These are phyloP conservation scores for Oreochromis mossambicus DNA, from an alignment of 2,797 vertebrate species.

Conservation along the genomic window DNA sequence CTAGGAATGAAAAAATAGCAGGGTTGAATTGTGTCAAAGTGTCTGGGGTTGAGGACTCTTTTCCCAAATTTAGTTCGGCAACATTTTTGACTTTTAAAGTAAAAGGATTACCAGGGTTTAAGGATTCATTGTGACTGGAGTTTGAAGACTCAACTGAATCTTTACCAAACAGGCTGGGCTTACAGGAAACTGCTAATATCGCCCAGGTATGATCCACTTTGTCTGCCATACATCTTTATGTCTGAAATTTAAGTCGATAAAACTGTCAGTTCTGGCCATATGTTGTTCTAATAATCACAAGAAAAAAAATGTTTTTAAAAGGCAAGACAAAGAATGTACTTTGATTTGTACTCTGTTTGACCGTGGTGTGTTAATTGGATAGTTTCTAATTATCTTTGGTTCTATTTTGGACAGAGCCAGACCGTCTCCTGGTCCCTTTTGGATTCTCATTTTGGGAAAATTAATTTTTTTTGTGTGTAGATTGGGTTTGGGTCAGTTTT, in stretches of 20 bases:
- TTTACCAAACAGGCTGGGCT: neutral
- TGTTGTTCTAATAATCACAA: neutral
- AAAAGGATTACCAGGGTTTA: neutral
- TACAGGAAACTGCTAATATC: neutral
- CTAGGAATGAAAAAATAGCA: neutral
- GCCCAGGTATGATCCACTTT: neutral
- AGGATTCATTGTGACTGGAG: neutral
- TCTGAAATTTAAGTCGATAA: neutral
- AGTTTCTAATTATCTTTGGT: conserved; percentile 8
- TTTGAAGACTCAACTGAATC: neutral
- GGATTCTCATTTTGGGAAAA: neutral
- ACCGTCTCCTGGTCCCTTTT: neutral
- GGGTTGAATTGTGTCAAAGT: neutral
- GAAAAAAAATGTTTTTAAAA: neutral
- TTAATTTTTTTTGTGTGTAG: neutral
- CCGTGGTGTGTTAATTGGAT: conserved; percentile 3
- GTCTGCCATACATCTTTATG: neutral
- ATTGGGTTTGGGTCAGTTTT: neutral
- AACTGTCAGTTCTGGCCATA: neutral
- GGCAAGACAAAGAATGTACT: neutral
- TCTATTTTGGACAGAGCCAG: conserved; percentile 2
- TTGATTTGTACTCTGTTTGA: neutral
- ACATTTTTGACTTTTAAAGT: neutral
- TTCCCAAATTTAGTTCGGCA: neutral
- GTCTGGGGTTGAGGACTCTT: neutral